Conservation (phyloP, 2,113 vertebrate species). For the Dascyllus trimaculatus region DNA sequence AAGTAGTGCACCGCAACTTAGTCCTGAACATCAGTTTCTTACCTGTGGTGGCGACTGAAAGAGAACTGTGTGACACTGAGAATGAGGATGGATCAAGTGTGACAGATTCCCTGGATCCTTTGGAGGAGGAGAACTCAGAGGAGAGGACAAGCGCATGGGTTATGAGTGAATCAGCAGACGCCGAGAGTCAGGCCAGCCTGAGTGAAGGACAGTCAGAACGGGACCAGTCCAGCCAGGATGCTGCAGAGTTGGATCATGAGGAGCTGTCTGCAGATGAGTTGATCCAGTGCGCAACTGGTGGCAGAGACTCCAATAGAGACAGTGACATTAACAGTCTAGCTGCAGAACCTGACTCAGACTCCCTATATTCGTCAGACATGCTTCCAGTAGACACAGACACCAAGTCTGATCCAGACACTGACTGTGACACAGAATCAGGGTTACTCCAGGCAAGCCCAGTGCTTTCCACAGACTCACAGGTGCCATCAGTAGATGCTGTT, state of each 20-base stretch:
- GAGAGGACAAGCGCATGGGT: background rate
- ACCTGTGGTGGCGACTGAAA: background rate
- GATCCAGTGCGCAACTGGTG: background rate
- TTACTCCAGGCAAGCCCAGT: background rate
- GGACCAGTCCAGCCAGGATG: background rate
- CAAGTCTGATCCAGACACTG: background rate
- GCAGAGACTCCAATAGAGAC: background rate
- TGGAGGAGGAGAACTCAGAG: background rate
- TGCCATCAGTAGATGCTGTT: background rate
- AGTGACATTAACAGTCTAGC: background rate
- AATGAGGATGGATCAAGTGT: background rate
- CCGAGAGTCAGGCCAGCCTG: background rate
- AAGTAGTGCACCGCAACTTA: background rate
- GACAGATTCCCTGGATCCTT: background rate
- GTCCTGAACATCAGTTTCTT: conserved; percentile 5
- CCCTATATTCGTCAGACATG: background rate
- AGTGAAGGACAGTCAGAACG: background rate
- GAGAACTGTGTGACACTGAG: too few species aligned
- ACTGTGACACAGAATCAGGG: background rate
- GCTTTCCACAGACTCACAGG: background rate
- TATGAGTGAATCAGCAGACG: background rate
- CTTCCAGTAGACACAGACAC: background rate
- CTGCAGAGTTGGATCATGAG: background rate
- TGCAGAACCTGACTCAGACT: background rate
- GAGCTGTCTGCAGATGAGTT: background rate